A percentile compares a stretch with the other conserved stretches of the same genome.
Conservation (phyloP, 2,797 vertebrate species). For the Enteromius unitaeniatus region DNA sequence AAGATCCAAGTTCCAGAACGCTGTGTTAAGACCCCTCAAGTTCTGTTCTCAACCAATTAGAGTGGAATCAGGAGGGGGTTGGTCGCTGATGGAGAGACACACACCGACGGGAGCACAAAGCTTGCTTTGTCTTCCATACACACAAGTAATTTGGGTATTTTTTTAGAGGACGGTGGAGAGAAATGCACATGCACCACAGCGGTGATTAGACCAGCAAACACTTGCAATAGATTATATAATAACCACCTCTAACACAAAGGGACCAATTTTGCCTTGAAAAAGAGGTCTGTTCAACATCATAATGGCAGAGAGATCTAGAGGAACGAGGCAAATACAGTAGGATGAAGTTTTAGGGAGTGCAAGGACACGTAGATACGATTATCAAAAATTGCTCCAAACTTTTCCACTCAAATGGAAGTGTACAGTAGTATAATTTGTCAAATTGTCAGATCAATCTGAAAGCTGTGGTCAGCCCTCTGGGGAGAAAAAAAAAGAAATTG, state of each 20-base stretch:
- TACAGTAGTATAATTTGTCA: constrained; percentile 6
- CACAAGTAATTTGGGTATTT: constrained; percentile 53
- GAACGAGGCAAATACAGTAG: constrained; percentile 25
- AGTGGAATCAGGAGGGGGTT: constrained; percentile 30
- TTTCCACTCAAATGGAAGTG: not conserved
- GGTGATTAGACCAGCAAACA: constrained; percentile 76
- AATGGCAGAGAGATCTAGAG: constrained; percentile 66
- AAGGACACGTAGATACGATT: not conserved
- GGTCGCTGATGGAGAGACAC: constrained; percentile 25
- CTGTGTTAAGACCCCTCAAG: constrained; percentile 35
- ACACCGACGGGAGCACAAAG: constrained; percentile 49
- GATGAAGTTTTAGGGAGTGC: constrained; percentile 8
- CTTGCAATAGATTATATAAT: constrained; percentile 74
- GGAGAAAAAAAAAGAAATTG: not conserved
- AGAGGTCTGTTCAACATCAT: constrained; percentile 71
- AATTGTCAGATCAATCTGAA: constrained; percentile 1
- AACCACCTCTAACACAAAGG: constrained; percentile 75
- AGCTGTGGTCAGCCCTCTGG: constrained; percentile 1
- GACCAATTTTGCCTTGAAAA: constrained; percentile 77
- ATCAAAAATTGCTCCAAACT: constrained; percentile 15
- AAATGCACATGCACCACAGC: constrained; percentile 45
- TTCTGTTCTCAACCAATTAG: constrained; percentile 48
- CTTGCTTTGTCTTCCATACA: constrained; percentile 46
- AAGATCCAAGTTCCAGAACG: not conserved
- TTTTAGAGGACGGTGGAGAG: constrained; percentile 31